Conservation (phyloP, 30 jellyfish, hydroid and myxozoan species). For the Haliclystus octoradiatus region DNA sequence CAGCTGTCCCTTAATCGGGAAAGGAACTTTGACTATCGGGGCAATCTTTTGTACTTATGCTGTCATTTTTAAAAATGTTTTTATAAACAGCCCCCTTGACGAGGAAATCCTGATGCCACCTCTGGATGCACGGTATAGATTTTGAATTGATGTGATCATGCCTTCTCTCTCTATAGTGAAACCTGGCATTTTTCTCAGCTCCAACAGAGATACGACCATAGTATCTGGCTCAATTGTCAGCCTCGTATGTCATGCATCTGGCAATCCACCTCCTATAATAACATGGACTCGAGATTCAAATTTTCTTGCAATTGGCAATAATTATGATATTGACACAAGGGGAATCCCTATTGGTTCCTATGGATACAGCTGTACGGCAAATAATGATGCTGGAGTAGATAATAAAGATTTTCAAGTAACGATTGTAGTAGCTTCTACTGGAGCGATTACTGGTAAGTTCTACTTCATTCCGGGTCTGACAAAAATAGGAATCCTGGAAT, state of each 20-base stretch:
- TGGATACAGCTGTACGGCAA: conserved; percentile 7
- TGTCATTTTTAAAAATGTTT: too few relatives aligned
- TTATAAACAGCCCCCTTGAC: too few relatives aligned
- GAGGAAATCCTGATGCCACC: too few relatives aligned
- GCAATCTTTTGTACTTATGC: too few relatives aligned
- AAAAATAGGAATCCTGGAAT: too few relatives aligned
- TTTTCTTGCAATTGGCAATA: background rate
- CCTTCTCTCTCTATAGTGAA: background rate
- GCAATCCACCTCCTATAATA: conserved; percentile 3
- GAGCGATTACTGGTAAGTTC: too few relatives aligned
- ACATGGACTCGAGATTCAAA: background rate
- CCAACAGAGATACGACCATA: background rate
- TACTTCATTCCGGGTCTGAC: too few relatives aligned
- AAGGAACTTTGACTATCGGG: too few relatives aligned
- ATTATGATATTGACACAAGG: conserved; percentile 10
- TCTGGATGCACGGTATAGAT: too few relatives aligned
- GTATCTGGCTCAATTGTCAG: background rate
- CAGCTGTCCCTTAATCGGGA: too few relatives aligned
- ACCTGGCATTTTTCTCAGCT: background rate
- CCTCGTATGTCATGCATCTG: conserved; percentile 4
- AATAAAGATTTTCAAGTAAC: background rate
- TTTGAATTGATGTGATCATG: background rate
- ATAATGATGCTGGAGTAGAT: conserved; percentile 3
- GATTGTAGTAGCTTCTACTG: background rate
- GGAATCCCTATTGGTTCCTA: conserved; percentile 4